A percentile compares a stretch with the other conserved stretches of the same genome.
phyloP scores from a whole-genome alignment of 1,140 invertebrate species.

The Hylaeus anthracinus region DNA sequence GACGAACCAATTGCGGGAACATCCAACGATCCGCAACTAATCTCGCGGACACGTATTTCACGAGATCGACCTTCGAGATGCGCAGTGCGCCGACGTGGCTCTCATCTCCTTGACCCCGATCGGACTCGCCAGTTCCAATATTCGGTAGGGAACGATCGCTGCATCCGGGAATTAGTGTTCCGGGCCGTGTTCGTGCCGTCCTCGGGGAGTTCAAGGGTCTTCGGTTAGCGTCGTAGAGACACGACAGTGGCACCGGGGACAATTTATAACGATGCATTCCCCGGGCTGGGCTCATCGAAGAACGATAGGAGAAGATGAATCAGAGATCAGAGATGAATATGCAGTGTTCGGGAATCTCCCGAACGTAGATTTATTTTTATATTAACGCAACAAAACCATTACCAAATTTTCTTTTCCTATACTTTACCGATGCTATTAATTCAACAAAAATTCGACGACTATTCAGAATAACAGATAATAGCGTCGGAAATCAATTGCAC shows the following conservation, averaged over 20 bases:
- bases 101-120: constrained; percentile 45
- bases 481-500: too few species aligned
- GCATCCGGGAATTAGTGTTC: constrained; percentile 14
- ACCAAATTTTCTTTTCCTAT: too few species aligned
- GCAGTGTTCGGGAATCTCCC: too few species aligned
- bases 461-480: too few species aligned
- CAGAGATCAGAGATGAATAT: too few species aligned
- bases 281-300: too few species aligned
- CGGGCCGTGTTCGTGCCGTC: constrained; percentile 3
- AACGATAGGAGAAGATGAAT: too few species aligned
- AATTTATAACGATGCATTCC: constrained; percentile 63
- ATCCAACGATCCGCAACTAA: neutral
- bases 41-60: neutral
- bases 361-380: too few species aligned
- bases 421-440: too few species aligned
- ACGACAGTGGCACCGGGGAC: constrained; percentile 59
- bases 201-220: constrained; percentile 44
- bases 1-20: neutral
- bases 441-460: too few species aligned
- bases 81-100: neutral
- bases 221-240: constrained; percentile 47
- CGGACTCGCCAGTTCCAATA: neutral
- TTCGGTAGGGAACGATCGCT: constrained; percentile 10
- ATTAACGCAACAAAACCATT: too few species aligned
- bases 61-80: constrained; percentile 22